Evolutionary conservation across 2,888 invertebrate genomes (phyloP).

Genomic region (Polymixis flavicincta): DNA sequence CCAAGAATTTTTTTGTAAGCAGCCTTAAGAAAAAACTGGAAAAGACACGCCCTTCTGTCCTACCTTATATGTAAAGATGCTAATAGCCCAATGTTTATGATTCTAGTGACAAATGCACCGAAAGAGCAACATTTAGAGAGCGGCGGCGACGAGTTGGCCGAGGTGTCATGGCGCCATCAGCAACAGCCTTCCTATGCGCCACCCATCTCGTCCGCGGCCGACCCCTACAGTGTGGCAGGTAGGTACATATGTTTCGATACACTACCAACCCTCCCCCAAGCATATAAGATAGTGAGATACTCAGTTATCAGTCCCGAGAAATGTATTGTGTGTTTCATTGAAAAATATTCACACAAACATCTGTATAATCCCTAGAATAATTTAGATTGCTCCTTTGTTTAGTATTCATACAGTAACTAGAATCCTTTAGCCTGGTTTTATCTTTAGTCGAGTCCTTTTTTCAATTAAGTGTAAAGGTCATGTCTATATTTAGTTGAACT

Average conservation of each 20-base stretch:
- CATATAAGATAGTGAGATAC: conserved; percentile 1
- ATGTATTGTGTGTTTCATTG: conserved; percentile 10
- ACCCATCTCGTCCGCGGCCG: conserved; percentile 93
- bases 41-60: no score
- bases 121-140: conserved; percentile 94
- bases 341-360: conserved; percentile 15
- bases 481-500: conserved; percentile 14
- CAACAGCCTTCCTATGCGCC: conserved; percentile 91
- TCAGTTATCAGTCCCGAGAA: conserved; percentile 17
- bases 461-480: conserved; percentile 29
- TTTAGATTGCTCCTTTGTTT: conserved; percentile 1
- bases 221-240: conserved; percentile 93
- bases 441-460: neutral
- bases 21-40: no score
- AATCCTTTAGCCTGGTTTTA: conserved; percentile 9
- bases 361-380: conserved; percentile 9
- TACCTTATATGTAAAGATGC: neutral
- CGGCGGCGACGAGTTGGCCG: conserved; percentile 93
- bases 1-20: no score
- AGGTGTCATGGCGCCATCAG: conserved; percentile 94
- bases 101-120: conserved; percentile 93
- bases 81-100: conserved; percentile 42
- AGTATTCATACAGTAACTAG: conserved; percentile 9
- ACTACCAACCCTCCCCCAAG: conserved; percentile 8
- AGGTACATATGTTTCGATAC: conserved; percentile 77